Evolutionary conservation across 2,888 invertebrate genomes (phyloP), one percentile per base, ranked within the genome.

Genomic region (Adelphocoris suturalis): DNA sequence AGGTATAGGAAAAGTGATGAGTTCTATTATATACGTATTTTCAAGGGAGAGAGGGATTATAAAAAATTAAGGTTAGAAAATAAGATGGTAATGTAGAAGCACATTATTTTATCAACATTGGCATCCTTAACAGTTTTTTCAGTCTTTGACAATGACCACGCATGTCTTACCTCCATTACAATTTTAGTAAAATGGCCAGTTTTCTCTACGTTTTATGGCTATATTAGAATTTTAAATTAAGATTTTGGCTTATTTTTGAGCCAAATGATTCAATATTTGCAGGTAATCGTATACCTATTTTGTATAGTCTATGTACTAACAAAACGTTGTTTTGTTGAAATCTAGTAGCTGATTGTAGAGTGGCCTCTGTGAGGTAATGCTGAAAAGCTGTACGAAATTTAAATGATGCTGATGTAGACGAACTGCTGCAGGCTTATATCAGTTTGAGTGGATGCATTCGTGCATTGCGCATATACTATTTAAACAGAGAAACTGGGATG

Each of bases 101-200:
- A 11, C 19, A n/a, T 12, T 68, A 19, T 19, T 23, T 68, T 19
- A 68, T 68, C 68, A 19, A 23, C 68, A 37, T 23, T 23, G 68
- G 23, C 23, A 68, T 23, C 68, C 68, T 68, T 68, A 23, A 68
- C 68, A 68, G 23, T 68, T 23, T 37, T 68, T 68, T 68, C 68
- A 68, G 68, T 68, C 68, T 68, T 68, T 27, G 19, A 23, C 68
- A 68, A 68, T 23, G 68, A 68, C 68, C 68, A 1, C 68, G 23
- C 23, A 1, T 16, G n/a, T 57, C 52, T 52, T n/a, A 57, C 16
- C 57, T n/a, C 19, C 14, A n/a, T 0, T 57, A n/a, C n/a, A 57
- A 23, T 23, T 68, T 68, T 23, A 19, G 27, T 68, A 19, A 68
- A 23, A 68, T 23, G n/a, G 68, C 68, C 23, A 27, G 7, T 37